phyloP scores from a whole-genome alignment of 2,888 invertebrate species.

The Caenorhabditis zanzibari region DNA sequence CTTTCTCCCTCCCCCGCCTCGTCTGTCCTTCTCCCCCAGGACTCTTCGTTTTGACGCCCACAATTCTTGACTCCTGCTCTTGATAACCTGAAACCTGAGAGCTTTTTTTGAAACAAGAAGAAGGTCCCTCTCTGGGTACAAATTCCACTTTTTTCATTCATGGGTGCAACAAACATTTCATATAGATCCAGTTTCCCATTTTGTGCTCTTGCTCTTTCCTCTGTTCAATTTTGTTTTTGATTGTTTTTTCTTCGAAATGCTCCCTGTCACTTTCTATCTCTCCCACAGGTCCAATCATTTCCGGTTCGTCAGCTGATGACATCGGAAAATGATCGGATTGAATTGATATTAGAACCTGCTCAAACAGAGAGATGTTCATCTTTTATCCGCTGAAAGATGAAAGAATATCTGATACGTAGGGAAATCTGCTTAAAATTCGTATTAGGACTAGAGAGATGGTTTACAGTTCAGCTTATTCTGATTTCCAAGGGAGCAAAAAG shows the following conservation, averaged over 20 bases:
- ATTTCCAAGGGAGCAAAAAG: not conserved
- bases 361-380: conserved; percentile 42
- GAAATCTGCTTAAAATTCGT: not conserved
- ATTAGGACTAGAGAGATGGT: not conserved
- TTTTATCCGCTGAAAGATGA: conserved; percentile 15
- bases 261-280: conserved; percentile 1
- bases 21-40: conserved; percentile 30
- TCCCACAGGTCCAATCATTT: conserved; percentile 18
- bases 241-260: conserved; percentile 12
- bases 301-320: conserved; percentile 60
- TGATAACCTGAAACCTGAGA: conserved; percentile 58
- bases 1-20: conserved; percentile 7
- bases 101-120: conserved; percentile 43
- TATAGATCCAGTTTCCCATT: conserved; percentile 9
- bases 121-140: conserved; percentile 44
- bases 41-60: conserved; percentile 18
- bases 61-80: conserved; percentile 53
- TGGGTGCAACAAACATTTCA: conserved; percentile 10
- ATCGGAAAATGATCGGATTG: conserved; percentile 36
- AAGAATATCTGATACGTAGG: conserved; percentile 23
- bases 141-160: conserved; percentile 30
- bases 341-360: conserved; percentile 42
- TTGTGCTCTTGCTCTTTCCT: conserved; percentile 6
- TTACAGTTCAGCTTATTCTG: conserved; percentile 7
- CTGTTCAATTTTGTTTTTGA: conserved; percentile 13